These are phyloP conservation scores for Poecile montanus DNA, from an alignment of 2,797 vertebrate species.

Conservation along the genomic window DNA sequence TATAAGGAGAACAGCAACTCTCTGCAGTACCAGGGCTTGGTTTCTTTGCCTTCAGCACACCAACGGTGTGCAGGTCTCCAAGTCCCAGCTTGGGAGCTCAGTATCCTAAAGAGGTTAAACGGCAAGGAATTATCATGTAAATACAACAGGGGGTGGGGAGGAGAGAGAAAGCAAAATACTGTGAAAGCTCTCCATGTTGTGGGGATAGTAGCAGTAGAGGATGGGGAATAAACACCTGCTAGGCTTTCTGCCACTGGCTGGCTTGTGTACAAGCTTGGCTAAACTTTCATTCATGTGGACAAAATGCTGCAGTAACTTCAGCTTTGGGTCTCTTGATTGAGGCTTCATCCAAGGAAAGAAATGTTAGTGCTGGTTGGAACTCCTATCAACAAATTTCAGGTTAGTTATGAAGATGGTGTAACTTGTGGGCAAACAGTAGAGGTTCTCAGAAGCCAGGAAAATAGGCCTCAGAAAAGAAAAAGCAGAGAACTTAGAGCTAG, in stretches of 20 bases:
- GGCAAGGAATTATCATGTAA: neutral
- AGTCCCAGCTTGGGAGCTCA: neutral
- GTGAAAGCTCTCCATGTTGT: neutral
- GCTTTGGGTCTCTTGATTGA: neutral
- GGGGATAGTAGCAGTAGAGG: neutral
- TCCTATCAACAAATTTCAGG: neutral
- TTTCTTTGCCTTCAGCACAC: neutral
- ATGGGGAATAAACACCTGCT: neutral
- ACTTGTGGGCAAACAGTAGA: too few relatives aligned
- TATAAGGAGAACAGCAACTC: neutral
- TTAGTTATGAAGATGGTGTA: neutral
- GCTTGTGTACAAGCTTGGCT: neutral
- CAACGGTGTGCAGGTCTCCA: fast-evolving
- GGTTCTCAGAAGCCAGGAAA: too few relatives aligned
- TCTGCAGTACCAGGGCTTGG: neutral
- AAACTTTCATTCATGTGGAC: neutral
- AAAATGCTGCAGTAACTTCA: neutral
- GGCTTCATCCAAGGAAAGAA: neutral
- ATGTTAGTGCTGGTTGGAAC: neutral
- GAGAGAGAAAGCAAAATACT: neutral
- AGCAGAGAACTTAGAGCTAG: too few relatives aligned
- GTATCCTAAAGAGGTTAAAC: neutral
- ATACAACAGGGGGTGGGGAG: neutral
- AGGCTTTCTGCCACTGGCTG: neutral
- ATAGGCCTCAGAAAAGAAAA: too few relatives aligned